These are phyloP conservation scores for Chrysocyon brachyurus DNA, from an alignment of 2,797 vertebrate species.

Conservation along the genomic window DNA sequence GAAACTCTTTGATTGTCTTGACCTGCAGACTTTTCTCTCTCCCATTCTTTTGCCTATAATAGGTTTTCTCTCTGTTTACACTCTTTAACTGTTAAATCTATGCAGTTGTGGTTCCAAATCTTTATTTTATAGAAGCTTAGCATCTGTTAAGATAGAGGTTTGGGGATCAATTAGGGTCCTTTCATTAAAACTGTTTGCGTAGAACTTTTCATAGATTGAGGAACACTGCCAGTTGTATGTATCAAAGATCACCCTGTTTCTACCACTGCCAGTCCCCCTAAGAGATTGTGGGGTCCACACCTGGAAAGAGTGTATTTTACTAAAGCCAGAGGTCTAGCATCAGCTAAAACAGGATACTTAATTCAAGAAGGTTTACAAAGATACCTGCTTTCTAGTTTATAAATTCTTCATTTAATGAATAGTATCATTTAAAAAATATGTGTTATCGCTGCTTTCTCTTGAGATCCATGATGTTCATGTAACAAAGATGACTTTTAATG, in stretches of 20 bases:
- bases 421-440: not conserved
- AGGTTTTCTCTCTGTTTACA: conserved; percentile 24
- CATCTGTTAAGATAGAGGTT: not conserved
- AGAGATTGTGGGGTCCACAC: conserved; percentile 17
- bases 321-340: conserved; percentile 44
- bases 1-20: not conserved
- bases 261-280: not conserved
- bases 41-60: not conserved
- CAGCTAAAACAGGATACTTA: conserved; percentile 50
- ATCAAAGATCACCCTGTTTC: not conserved
- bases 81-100: conserved; percentile 34
- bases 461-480: conserved; percentile 43
- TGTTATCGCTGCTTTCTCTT: not conserved
- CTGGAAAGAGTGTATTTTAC: not conserved
- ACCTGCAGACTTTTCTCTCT: conserved; percentile 8
- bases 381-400: not conserved
- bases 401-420: conserved; percentile 35
- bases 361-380: conserved; percentile 18
- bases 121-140: conserved; percentile 28
- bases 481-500: not conserved
- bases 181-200: conserved; percentile 30
- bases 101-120: not conserved
- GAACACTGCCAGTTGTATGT: not conserved
- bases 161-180: not conserved
- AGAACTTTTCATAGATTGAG: conserved; percentile 39